A percentile compares a stretch with the other conserved stretches of the same genome.
Conservation (phyloP, 2,113 vertebrate genomes). For the Atherinomorus stipes region DNA sequence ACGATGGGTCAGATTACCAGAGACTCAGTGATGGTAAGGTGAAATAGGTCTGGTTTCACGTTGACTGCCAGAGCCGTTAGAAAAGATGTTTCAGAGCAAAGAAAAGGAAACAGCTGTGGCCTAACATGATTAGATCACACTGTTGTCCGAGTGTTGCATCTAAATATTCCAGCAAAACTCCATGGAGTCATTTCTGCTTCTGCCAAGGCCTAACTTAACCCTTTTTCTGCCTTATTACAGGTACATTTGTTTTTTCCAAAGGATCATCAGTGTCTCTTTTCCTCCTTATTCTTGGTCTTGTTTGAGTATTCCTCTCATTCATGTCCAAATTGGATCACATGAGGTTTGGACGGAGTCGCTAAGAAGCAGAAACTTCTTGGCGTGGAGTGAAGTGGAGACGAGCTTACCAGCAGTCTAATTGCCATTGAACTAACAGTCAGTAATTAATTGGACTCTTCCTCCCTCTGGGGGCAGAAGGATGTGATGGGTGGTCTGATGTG, state of each 20-base stretch:
- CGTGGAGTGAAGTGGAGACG: constrained; percentile 33
- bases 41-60: constrained; percentile 13
- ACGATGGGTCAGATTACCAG: too few relatives aligned
- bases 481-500: constrained; percentile 62
- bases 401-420: constrained; percentile 62
- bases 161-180: constrained; percentile 45
- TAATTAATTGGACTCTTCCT: constrained; percentile 73
- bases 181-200: constrained; percentile 9
- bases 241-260: constrained; percentile 41
- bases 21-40: constrained; percentile 1
- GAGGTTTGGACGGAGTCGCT: constrained; percentile 1
- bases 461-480: constrained; percentile 42
- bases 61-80: constrained; percentile 23
- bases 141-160: constrained; percentile 32
- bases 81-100: too few relatives aligned
- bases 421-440: constrained; percentile 68
- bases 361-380: constrained; percentile 2
- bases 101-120: too few relatives aligned
- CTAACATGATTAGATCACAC: too few relatives aligned
- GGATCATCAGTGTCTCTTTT: not conserved
- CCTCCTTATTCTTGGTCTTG: constrained; percentile 12
- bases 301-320: constrained; percentile 22
- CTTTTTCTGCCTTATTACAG: not conserved
- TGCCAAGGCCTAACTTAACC: constrained; percentile 32
- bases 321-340: constrained; percentile 21